Evolutionary conservation across 2,797 vertebrate species (phyloP).

Genomic region (Notolepis coatsorum): DNA sequence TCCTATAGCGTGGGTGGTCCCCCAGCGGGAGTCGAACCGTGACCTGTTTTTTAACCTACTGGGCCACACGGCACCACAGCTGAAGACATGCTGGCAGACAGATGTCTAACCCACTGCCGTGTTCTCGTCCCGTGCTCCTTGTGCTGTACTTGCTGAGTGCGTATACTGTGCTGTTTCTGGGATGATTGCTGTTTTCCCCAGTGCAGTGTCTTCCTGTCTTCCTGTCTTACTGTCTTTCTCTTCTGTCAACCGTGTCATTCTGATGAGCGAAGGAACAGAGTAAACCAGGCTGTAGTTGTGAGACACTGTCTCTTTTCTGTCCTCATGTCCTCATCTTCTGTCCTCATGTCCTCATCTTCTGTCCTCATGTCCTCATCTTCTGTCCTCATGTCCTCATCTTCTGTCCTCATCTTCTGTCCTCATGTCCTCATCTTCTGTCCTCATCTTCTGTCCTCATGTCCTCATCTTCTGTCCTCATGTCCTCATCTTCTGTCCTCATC

Average conservation of each 20-base stretch:
- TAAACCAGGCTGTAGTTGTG: conserved; percentile 12
- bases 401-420: conserved; percentile 24
- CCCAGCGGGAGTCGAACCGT: too few species aligned
- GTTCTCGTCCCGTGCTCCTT: too few species aligned
- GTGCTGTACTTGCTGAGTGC: not conserved
- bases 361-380: conserved; percentile 22
- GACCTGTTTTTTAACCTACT: too few species aligned
- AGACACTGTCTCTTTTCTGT: conserved; percentile 24
- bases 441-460: conserved; percentile 21
- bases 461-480: conserved; percentile 32
- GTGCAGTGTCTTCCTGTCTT: not conserved
- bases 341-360: conserved; percentile 45
- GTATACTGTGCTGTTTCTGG: too few species aligned
- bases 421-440: conserved; percentile 20
- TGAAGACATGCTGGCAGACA: too few species aligned
- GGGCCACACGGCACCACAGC: too few species aligned
- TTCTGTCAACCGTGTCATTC: conserved; percentile 2
- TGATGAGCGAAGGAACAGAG: too few species aligned
- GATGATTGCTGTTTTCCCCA: not conserved
- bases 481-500: conserved; percentile 41
- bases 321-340: conserved; percentile 13
- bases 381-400: conserved; percentile 43
- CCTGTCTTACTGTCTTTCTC: conserved; percentile 10
- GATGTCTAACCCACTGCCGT: too few species aligned
- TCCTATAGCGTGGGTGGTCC: too few species aligned